Evolutionary conservation across 2,888 invertebrate genomes (phyloP), one percentile per base, ranked within the genome.

Genomic region (Subacronicta megacephala): DNA sequence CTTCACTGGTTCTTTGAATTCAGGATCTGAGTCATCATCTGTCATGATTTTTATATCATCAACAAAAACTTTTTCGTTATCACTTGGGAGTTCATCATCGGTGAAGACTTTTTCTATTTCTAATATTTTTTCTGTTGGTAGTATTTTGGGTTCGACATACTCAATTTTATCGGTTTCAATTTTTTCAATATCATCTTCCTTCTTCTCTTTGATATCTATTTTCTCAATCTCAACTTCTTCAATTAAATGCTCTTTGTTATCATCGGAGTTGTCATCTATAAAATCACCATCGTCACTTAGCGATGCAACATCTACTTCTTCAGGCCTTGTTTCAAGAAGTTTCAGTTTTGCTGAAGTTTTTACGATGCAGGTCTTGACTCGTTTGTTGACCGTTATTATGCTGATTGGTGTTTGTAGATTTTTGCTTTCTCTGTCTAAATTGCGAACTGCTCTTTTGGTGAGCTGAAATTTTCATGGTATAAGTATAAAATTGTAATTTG

Each of bases 361-460:
- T 9, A 73, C 49, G 0, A 72, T 13, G n/a, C 66, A 80, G 0
- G 81, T 82, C 51, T 74, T 77, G 0, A 84, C 80, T 54, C 67
- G 68, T 47, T 79, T 63, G 36, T 62, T 84, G 1, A 67, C 37
- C 4, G 59, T 70, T 50, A 82, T 76, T 46, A 83, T 66, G 35
- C 69, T 59, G 59, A 90, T 37, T 7, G 82, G 65, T 10, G 84
- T 82, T 41, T 78, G 70, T 0, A 89, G 70, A 6, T 80, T 77
- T 54, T 78, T 75, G 1, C 61, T 67, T 12, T 60, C 57, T 56
- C 79, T 81, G 60, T 89, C 83, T 45, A 88, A 60, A 49, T 75
- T 80, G 29, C 77, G 68, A 9, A 90, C 65, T 16, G 84, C 69
- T 61, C 82, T 82, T 65, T 84, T 82, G 0, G 72, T 70, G 20